Conservation (phyloP, 2,113 vertebrate species). For the Nematolebias whitei region DNA sequence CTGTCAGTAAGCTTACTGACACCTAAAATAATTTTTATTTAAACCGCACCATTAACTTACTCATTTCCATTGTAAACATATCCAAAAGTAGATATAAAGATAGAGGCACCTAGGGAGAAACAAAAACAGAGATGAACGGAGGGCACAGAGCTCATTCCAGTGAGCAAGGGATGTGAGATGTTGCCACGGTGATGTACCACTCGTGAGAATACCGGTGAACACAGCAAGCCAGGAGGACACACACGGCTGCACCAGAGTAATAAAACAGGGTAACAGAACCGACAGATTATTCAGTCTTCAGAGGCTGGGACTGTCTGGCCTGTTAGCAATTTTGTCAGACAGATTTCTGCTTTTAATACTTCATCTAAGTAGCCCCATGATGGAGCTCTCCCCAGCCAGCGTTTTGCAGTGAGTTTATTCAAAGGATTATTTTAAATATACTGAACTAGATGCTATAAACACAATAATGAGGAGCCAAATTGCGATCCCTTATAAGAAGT, state of each 20-base stretch:
- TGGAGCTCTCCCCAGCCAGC: background rate
- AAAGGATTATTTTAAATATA: conserved; percentile 8
- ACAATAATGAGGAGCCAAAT: no score
- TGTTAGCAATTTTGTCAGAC: conserved; percentile 37
- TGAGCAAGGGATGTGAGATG: conserved; percentile 53
- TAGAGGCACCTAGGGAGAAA: conserved; percentile 1
- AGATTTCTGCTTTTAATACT: conserved; percentile 57
- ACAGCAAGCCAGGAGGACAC: conserved; percentile 40
- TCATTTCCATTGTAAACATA: conserved; percentile 7
- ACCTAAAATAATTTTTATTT: background rate
- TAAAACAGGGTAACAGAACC: conserved; percentile 56
- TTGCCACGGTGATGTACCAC: conserved; percentile 63
- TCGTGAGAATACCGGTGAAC: conserved; percentile 59
- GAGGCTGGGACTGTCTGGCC: conserved; percentile 22
- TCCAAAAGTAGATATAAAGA: background rate
- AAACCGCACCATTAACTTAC: background rate
- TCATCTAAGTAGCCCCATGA: conserved; percentile 39
- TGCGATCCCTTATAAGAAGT: no score
- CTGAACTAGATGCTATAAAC: background rate
- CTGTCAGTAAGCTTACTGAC: background rate
- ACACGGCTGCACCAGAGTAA: conserved; percentile 43
- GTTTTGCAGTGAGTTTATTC: conserved; percentile 30
- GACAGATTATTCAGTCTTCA: conserved; percentile 43
- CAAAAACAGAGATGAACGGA: conserved; percentile 29
- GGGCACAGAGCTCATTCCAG: conserved; percentile 45